phyloP scores from a whole-genome alignment of 2,797 vertebrate species.

The Sebastes ruberrimus region DNA sequence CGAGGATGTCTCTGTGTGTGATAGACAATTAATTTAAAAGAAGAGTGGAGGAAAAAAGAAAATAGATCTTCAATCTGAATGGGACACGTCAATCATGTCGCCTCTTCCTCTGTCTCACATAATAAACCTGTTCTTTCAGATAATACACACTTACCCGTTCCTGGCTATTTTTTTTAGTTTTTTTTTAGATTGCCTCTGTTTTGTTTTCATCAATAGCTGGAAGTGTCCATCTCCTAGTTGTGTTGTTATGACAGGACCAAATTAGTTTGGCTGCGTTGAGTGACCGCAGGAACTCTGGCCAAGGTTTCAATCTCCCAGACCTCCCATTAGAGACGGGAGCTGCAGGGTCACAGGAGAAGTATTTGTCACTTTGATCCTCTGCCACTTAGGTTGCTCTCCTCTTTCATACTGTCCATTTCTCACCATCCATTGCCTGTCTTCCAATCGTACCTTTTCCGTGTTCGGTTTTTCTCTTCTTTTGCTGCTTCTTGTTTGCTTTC shows the following conservation, averaged over 20 bases:
- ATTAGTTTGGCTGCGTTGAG: constrained; percentile 64
- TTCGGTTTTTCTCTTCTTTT: constrained; percentile 16
- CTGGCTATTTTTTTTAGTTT: neutral
- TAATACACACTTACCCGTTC: constrained; percentile 1
- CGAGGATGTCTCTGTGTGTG: neutral
- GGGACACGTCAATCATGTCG: constrained; percentile 24
- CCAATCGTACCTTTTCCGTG: constrained; percentile 4
- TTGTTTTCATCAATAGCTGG: constrained; percentile 15
- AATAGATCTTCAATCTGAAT: constrained; percentile 37
- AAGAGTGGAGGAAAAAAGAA: constrained; percentile 17
- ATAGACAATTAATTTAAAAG: constrained; percentile 46
- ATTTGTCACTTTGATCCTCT: constrained; percentile 75
- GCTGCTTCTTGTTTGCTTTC: constrained; percentile 1
- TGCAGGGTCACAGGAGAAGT: constrained; percentile 58
- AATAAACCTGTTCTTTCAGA: constrained; percentile 6
- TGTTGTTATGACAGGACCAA: constrained; percentile 70
- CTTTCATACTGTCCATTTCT: constrained; percentile 20
- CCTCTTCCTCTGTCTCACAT: neutral
- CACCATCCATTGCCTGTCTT: constrained; percentile 10
- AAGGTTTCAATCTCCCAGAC: constrained; percentile 66
- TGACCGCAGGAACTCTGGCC: constrained; percentile 68
- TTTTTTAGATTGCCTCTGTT: neutral
- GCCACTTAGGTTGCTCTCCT: constrained; percentile 57
- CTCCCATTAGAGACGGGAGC: constrained; percentile 61
- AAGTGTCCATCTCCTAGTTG: constrained; percentile 43